phyloP scores from a whole-genome alignment of 2,113 vertebrate species.

The Python bivittatus region DNA sequence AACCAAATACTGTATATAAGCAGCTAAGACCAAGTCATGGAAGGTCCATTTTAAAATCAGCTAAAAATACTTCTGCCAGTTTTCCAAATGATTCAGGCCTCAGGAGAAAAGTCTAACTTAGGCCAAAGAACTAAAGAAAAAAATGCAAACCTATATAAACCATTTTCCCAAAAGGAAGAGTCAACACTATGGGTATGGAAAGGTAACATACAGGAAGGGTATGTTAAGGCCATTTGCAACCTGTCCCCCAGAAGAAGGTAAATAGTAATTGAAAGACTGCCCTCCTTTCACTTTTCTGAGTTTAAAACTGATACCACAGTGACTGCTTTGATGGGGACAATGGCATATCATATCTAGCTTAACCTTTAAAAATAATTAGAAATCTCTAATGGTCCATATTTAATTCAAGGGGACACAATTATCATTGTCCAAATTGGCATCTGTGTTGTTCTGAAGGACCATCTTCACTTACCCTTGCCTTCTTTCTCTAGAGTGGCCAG shows the following conservation, averaged over 20 bases:
- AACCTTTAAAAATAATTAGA: background rate
- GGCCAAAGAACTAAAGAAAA: background rate
- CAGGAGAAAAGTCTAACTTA: no score
- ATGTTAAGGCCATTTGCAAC: background rate
- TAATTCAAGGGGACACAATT: background rate
- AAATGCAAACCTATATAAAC: background rate
- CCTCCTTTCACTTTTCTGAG: background rate
- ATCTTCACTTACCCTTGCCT: background rate
- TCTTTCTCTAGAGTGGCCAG: no score
- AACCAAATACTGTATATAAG: background rate
- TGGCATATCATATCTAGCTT: background rate
- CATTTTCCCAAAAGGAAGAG: background rate
- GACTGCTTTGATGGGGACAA: background rate
- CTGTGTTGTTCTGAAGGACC: background rate
- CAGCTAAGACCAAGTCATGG: background rate
- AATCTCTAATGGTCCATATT: background rate
- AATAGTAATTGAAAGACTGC: background rate
- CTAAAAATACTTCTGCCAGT: background rate
- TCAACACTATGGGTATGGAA: background rate
- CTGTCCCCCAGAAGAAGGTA: background rate
- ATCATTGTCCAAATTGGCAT: conserved; percentile 18
- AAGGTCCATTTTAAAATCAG: background rate
- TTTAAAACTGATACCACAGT: background rate
- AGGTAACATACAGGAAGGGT: background rate
- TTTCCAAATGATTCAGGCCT: background rate